These are phyloP conservation scores for Turnix velox DNA, from an alignment of 2,113 vertebrate genomes.

Conservation along the genomic window DNA sequence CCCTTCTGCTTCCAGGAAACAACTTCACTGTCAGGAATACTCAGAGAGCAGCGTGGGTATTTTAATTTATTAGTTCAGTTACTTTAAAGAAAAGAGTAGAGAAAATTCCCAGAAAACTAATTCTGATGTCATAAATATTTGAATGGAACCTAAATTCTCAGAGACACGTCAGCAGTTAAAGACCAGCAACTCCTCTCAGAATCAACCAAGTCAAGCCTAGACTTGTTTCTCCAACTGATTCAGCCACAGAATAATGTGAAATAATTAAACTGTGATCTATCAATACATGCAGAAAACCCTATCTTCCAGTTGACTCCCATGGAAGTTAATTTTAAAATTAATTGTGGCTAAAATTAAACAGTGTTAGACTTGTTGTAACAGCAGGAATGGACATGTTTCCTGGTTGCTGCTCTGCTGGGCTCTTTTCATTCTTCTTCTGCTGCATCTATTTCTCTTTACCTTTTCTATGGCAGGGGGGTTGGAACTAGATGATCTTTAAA, in stretches of 20 bases:
- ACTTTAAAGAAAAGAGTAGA: neutral
- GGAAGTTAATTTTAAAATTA: neutral
- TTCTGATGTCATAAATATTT: slow-evolving; percentile 29
- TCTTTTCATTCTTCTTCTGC: neutral
- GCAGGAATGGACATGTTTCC: neutral
- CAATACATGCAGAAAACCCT: neutral
- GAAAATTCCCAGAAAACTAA: slow-evolving; percentile 28
- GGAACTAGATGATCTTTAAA: no score
- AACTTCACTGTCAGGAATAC: slow-evolving; percentile 17
- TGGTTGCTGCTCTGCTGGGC: neutral
- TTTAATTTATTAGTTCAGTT: slow-evolving; percentile 24
- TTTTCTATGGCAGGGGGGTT: neutral
- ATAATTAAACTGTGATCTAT: neutral
- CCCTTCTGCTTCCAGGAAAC: slow-evolving; percentile 40
- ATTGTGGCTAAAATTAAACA: neutral
- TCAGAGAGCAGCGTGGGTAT: neutral
- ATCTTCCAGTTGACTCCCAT: neutral
- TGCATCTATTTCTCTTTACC: neutral
- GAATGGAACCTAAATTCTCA: neutral
- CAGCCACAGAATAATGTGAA: neutral
- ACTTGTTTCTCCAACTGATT: neutral
- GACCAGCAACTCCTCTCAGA: neutral
- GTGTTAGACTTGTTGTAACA: neutral
- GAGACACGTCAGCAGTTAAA: neutral
- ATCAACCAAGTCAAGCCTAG: neutral